Conservation (phyloP, 2,888 invertebrate genomes). For the Cheilosia pagana region DNA sequence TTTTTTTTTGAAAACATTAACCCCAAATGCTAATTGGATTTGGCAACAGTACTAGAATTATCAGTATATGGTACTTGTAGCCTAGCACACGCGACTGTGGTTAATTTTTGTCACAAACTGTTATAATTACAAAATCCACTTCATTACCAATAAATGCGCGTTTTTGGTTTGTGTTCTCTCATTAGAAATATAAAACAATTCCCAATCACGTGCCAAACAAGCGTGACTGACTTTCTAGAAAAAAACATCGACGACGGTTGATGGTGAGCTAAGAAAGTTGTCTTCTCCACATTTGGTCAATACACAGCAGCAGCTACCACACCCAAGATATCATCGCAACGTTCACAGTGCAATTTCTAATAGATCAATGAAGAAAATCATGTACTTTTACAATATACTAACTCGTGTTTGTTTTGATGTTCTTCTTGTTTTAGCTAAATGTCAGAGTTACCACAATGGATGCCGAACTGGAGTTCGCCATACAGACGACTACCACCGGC, state of each 20-base stretch:
- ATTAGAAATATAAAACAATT: constrained; percentile 54
- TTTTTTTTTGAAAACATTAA: constrained; percentile 79
- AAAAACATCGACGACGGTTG: constrained; percentile 15
- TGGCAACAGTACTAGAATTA: constrained; percentile 77
- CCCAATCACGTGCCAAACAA: constrained; percentile 77
- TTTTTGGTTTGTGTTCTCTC: constrained; percentile 13
- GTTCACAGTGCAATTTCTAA: too few relatives aligned
- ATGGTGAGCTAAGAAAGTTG: constrained; percentile 60
- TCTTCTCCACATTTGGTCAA: constrained; percentile 40
- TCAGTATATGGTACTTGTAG: constrained; percentile 60
- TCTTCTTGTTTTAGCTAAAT: constrained; percentile 90
- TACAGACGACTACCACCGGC: constrained; percentile 99
- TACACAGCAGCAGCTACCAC: constrained; percentile 31
- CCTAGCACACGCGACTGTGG: constrained; percentile 8
- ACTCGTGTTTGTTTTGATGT: not conserved
- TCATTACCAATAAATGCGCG: constrained; percentile 49
- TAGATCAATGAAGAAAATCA: too few relatives aligned
- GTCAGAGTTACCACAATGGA: constrained; percentile 99
- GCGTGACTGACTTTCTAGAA: constrained; percentile 76
- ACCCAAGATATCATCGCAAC: constrained; percentile 33
- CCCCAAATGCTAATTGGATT: constrained; percentile 83
- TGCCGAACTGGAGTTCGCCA: constrained; percentile 99
- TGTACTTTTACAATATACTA: too few relatives aligned
- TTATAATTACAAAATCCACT: constrained; percentile 57
- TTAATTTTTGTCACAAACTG: constrained; percentile 37